A percentile compares a stretch with the other conserved stretches of the same genome.
Conservation (phyloP, 2,888 invertebrate genomes). For the Nesidiocoris tenuis region DNA sequence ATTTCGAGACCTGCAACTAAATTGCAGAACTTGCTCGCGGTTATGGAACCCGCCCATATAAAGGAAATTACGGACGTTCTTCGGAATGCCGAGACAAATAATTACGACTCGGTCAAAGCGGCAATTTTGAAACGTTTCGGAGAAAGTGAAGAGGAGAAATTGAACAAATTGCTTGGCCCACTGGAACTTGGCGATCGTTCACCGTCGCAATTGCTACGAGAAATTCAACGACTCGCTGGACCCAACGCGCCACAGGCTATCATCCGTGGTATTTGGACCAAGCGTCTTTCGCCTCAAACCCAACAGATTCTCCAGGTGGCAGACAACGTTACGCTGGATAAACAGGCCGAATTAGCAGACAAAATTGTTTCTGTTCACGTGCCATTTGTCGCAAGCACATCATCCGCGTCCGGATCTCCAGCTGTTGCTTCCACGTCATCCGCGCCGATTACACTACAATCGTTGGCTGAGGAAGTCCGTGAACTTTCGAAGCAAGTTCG, state of each 20-base stretch:
- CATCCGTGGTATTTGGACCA: slow-evolving; percentile 17
- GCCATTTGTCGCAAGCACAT: neutral
- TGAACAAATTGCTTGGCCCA: neutral
- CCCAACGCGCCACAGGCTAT: neutral
- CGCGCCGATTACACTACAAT: too few species aligned
- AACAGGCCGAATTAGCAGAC: slow-evolving; percentile 14
- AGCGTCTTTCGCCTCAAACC: slow-evolving; percentile 6
- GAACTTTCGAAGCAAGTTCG: too few species aligned
- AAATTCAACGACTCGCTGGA: slow-evolving; percentile 24
- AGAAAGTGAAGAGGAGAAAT: too few species aligned
- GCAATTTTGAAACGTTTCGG: too few species aligned
- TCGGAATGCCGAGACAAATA: too few species aligned
- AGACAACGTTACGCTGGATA: neutral
- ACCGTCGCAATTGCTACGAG: slow-evolving; percentile 6
- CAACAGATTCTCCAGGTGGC: slow-evolving; percentile 20
- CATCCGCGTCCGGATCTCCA: too few species aligned
- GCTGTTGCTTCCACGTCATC: too few species aligned
- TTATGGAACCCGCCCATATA: slow-evolving; percentile 34
- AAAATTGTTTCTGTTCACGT: slow-evolving; percentile 13
- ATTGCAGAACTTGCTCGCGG: slow-evolving; percentile 36
- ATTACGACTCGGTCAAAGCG: too few species aligned
- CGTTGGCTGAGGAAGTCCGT: too few species aligned
- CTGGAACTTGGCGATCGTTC: slow-evolving; percentile 1
- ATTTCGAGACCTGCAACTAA: slow-evolving; percentile 42
- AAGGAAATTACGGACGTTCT: slow-evolving; percentile 23